Evolutionary conservation across 2,888 invertebrate species (phyloP), one percentile per base, ranked within the genome.

Genomic region (Polydesmus complanatus): DNA sequence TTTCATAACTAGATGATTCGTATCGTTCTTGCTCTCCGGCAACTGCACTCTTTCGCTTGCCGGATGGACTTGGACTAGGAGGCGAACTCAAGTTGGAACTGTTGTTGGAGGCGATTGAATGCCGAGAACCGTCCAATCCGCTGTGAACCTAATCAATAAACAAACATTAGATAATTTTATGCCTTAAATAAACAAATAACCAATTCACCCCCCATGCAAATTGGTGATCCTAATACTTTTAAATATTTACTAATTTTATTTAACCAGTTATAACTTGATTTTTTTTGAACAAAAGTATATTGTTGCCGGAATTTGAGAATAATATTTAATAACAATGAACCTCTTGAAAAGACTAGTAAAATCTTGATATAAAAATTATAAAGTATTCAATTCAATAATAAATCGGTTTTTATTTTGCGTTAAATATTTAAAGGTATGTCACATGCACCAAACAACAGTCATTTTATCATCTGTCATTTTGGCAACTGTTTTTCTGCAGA

Each of bases 41-140:
- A n/a, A 18, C 47, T 21, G 22, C 54, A 27, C 58, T 58, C 49
- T 56, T 51, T 27, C 67, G 81, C 80, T 62, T 61, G 54, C 58
- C 49, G 60, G 52, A n/a, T 22, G 57, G 27, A 58, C 56, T 61
- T 8, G 83, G 83, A 69, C 82, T 83, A 55, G 84, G 84, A 57
- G 84, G 84, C 54, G 83, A 84, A 66, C 84, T 84, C 68, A 83
- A 78, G 73, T 83, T 84, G 68, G 83, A 84, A 76, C 84, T 84
- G 72, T 83, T 83, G 74, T 84, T 84, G 64, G 84, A 84, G 62
- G 83, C 83, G 69, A 84, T 81, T 61, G 84, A 85, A 72, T 83
- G 83, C 62, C 84, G 79, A 52, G 84, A 84, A 72, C 83, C 83
- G 62, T 78, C 77, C 66, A 77, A 77, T 27, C 75, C 72, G 57